A percentile compares a stretch with the other conserved stretches of the same genome.
Conservation (phyloP, 2,797 vertebrate genomes). For the Mormyrus proboscirostris region DNA sequence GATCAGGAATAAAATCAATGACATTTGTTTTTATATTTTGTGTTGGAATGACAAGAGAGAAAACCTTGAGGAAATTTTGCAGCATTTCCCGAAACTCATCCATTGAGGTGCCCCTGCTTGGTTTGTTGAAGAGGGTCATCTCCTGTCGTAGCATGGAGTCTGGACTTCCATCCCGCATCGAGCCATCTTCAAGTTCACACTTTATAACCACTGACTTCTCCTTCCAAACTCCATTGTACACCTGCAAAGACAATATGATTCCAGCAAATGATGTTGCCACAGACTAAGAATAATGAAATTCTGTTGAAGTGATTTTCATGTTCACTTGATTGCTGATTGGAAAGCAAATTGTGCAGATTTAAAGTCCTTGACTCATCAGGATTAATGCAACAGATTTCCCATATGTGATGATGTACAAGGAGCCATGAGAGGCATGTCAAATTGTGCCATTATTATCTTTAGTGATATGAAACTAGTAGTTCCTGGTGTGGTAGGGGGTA, state of each 20-base stretch:
- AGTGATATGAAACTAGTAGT: not conserved
- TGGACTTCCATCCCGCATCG: conserved; percentile 53
- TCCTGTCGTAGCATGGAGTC: conserved; percentile 61
- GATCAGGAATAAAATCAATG: not conserved
- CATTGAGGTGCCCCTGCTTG: conserved; percentile 88
- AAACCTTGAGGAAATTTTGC: conserved; percentile 84
- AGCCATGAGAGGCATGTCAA: not conserved
- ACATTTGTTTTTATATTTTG: not conserved
- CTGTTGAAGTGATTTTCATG: not conserved
- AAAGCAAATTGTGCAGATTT: not conserved
- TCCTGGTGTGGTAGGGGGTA: not conserved
- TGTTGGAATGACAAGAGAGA: not conserved
- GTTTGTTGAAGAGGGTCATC: conserved; percentile 82
- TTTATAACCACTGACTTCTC: conserved; percentile 86
- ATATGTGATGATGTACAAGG: not conserved
- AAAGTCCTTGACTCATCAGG: not conserved
- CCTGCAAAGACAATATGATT: conserved; percentile 55
- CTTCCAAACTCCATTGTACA: conserved; percentile 87
- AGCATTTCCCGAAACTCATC: conserved; percentile 96
- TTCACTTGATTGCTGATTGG: not conserved
- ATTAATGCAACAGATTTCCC: not conserved
- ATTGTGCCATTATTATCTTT: not conserved
- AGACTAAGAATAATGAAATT: not conserved
- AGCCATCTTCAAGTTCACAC: conserved; percentile 73
- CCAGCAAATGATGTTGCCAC: not conserved